A percentile compares a stretch with the other conserved stretches of the same genome.
Evolutionary conservation across 2,888 invertebrate genomes (phyloP).

Genomic region (Tachystola acroxantha): DNA sequence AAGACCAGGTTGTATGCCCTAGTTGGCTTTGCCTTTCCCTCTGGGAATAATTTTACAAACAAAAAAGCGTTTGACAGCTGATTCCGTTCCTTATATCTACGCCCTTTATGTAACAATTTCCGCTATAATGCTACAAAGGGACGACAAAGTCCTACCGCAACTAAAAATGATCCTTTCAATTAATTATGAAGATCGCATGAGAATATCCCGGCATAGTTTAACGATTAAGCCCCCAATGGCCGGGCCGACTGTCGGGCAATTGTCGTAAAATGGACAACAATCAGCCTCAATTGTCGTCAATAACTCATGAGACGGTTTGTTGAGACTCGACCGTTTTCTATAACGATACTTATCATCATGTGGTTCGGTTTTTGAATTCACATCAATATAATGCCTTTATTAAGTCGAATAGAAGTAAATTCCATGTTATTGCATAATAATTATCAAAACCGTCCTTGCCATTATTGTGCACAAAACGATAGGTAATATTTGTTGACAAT

Average conservation of each 20-base stretch:
- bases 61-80: too few relatives aligned
- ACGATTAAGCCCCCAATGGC: slow-evolving; percentile 48
- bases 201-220: slow-evolving; percentile 57
- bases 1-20: too few relatives aligned
- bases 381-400: too few relatives aligned
- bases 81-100: too few relatives aligned
- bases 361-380: slow-evolving; percentile 15
- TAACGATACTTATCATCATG: slow-evolving; percentile 24
- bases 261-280: slow-evolving; percentile 68
- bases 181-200: slow-evolving; percentile 59
- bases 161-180: slow-evolving; percentile 46
- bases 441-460: too few relatives aligned
- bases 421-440: too few relatives aligned
- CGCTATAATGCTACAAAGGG: neutral
- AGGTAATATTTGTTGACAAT: too few relatives aligned
- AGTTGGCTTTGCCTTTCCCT: too few relatives aligned
- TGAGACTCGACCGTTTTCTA: slow-evolving; percentile 27
- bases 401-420: too few relatives aligned
- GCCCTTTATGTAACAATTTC: too few relatives aligned
- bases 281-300: slow-evolving; percentile 70
- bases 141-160: slow-evolving; percentile 29
- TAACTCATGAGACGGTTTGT: slow-evolving; percentile 49
- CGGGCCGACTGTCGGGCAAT: slow-evolving; percentile 43
- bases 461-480: too few relatives aligned
- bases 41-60: too few relatives aligned